Evolutionary conservation across 2,888 invertebrate species (phyloP).

Genomic region (Pandemis heparana): DNA sequence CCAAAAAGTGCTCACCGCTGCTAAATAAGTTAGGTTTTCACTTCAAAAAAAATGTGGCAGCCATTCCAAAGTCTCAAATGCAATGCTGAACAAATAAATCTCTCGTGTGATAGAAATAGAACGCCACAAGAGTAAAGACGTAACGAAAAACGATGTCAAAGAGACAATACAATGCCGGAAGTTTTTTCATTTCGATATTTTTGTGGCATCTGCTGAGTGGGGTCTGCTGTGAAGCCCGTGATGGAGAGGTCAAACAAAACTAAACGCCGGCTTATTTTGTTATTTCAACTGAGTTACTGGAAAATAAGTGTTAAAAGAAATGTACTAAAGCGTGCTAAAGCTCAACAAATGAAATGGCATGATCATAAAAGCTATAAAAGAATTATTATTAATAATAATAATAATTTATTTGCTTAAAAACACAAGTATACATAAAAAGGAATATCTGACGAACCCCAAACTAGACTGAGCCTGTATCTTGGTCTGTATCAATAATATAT

Average conservation of each 20-base stretch:
- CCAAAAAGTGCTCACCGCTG: too few species aligned
- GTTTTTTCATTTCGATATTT: constrained; percentile 5
- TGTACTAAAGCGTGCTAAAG: too few species aligned
- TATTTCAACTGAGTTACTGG: neutral
- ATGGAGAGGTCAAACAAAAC: neutral
- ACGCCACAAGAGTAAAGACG: neutral
- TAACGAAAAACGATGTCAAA: neutral
- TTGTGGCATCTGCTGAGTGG: neutral
- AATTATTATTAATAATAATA: too few species aligned
- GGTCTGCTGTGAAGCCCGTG: neutral
- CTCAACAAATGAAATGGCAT: neutral
- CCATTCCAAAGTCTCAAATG: neutral
- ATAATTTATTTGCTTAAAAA: too few species aligned
- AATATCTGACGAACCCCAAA: too few species aligned
- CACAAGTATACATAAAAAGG: too few species aligned
- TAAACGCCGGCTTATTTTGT: neutral
- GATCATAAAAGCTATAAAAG: neutral
- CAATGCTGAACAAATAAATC: neutral
- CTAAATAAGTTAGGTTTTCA: too few species aligned
- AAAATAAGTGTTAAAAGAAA: too few species aligned
- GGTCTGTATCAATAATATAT: too few species aligned
- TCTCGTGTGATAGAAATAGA: neutral
- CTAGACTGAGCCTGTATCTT: too few species aligned
- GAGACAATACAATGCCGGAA: neutral
- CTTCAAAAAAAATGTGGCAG: too few species aligned